phyloP scores from a whole-genome alignment of 2,888 invertebrate genomes.

The Cheilosia variabilis region DNA sequence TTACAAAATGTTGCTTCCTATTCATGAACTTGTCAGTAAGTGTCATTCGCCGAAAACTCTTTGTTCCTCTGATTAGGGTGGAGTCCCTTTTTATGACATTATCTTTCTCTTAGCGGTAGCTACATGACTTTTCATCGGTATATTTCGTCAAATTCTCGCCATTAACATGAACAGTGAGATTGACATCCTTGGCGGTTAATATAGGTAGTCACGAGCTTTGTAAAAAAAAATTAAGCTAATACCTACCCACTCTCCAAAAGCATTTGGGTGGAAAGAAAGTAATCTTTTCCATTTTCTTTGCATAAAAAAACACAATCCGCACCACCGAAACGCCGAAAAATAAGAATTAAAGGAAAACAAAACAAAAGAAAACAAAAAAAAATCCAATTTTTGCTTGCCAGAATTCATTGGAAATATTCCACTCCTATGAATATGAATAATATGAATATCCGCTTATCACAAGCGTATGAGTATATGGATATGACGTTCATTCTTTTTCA shows the following conservation, averaged over 20 bases:
- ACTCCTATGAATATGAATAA: slow-evolving; percentile 31
- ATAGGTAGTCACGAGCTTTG: slow-evolving; percentile 27
- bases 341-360: background rate
- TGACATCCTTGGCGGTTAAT: slow-evolving; percentile 30
- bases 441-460: slow-evolving; percentile 6
- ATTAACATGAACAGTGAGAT: slow-evolving; percentile 22
- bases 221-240: background rate
- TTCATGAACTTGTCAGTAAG: background rate
- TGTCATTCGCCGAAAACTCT: background rate
- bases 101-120: background rate
- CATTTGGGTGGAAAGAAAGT: background rate
- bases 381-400: slow-evolving; percentile 62
- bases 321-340: slow-evolving; percentile 40
- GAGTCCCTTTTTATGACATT: background rate
- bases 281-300: background rate
- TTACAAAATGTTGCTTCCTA: slow-evolving; percentile 13
- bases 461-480: background rate
- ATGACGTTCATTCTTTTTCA: slow-evolving; percentile 64
- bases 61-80: background rate
- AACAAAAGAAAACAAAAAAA: slow-evolving; percentile 18
- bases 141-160: slow-evolving; percentile 17
- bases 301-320: background rate
- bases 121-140: too few species aligned
- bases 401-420: slow-evolving; percentile 39
- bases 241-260: background rate